Conservation (phyloP, 2,888 invertebrate species). For the Papilio gigon region DNA sequence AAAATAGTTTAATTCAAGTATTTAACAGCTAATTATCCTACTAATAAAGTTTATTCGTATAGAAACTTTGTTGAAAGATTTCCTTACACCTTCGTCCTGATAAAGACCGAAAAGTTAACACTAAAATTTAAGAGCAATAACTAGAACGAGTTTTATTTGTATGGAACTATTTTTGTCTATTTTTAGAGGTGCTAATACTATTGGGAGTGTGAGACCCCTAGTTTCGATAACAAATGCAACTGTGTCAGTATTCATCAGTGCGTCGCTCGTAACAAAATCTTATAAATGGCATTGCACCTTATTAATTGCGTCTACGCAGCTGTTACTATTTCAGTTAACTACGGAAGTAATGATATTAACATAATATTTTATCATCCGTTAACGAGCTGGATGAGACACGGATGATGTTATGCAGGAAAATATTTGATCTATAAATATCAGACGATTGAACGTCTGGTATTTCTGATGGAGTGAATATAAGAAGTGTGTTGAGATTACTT, state of each 20-base stretch:
- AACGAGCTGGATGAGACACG: constrained; percentile 35
- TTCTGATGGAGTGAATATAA: not conserved
- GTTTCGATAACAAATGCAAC: not conserved
- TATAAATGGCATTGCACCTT: constrained; percentile 6
- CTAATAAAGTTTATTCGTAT: not conserved
- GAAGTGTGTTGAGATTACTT: too few relatives aligned
- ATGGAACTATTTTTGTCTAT: constrained; percentile 1
- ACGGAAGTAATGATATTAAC: constrained; percentile 35
- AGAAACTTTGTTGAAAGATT: not conserved
- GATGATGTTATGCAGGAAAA: constrained; percentile 26
- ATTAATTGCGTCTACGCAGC: constrained; percentile 16
- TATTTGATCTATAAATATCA: constrained; percentile 14
- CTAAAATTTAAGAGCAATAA: not conserved
- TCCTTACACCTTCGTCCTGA: not conserved
- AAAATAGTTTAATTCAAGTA: not conserved
- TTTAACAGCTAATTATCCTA: not conserved
- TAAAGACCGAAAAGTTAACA: not conserved
- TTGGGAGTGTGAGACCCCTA: not conserved
- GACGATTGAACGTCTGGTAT: constrained; percentile 10
- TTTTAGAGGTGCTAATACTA: not conserved
- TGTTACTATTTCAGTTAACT: constrained; percentile 30
- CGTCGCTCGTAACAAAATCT: constrained; percentile 3
- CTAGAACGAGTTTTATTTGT: too few relatives aligned
- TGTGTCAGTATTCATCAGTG: not conserved
- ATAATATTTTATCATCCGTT: constrained; percentile 34